A percentile compares a stretch with the other conserved stretches of the same genome.
phyloP scores from a whole-genome alignment of 2,113 vertebrate species.

The Romanogobio albipinnatus region DNA sequence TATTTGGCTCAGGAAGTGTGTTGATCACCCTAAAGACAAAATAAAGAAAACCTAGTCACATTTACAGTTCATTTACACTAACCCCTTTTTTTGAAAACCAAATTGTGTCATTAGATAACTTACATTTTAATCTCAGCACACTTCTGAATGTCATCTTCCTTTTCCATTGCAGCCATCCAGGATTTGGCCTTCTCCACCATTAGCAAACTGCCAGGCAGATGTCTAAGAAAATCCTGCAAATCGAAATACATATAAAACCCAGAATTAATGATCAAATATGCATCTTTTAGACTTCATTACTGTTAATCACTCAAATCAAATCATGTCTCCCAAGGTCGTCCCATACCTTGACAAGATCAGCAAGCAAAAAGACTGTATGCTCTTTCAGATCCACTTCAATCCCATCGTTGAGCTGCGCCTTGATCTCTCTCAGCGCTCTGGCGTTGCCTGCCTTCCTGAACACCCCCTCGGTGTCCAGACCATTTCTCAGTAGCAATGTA shows the following conservation, averaged over 20 bases:
- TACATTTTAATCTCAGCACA: constrained; percentile 80
- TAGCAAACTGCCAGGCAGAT: constrained; percentile 80
- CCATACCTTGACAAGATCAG: constrained; percentile 82
- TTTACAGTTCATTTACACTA: neutral
- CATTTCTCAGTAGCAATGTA: constrained; percentile 73
- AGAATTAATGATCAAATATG: neutral
- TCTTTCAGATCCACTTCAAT: constrained; percentile 68
- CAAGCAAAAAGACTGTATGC: constrained; percentile 77
- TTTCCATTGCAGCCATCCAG: constrained; percentile 82
- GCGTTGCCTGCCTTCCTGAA: constrained; percentile 85
- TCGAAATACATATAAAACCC: neutral
- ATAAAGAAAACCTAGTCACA: neutral
- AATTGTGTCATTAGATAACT: constrained; percentile 55
- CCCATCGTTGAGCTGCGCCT: constrained; percentile 79
- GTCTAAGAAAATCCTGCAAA: constrained; percentile 83
- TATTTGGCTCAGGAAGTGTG: constrained; percentile 77
- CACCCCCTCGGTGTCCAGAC: constrained; percentile 80
- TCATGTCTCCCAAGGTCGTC: neutral
- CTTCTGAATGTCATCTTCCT: constrained; percentile 66
- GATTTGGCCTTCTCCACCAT: constrained; percentile 73
- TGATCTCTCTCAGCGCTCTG: constrained; percentile 80
- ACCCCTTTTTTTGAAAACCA: neutral
- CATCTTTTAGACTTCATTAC: neutral
- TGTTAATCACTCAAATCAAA: neutral
- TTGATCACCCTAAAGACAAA: constrained; percentile 72